Base-by-base conservation (phyloP, 2,888 invertebrate genomes). In the Eupithecia subumbrata region DNA sequence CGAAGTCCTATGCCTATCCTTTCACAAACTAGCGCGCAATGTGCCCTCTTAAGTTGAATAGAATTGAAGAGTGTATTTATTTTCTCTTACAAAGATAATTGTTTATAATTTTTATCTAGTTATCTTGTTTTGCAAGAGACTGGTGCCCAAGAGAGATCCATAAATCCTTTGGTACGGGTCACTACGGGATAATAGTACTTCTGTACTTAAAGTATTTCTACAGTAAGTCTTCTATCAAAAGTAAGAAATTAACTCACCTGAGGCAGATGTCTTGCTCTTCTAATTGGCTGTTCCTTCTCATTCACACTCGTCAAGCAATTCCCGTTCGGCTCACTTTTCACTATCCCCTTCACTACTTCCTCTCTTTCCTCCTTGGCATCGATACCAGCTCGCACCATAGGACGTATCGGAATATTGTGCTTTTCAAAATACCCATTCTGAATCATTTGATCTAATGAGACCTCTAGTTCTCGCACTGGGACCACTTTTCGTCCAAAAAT, bases 361-460 rank as follows among this genome's bases (percentile, higher is more conserved):
- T 67, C 66, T 37, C n/a, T 18, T 85, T 90, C 90, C 83, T 90
- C 90, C 81, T 83, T 84, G 72, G 72, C 83, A 5, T 79, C 89
- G 81, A 81, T 83, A 71, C 77, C 84, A 22, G 80, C 83, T 74
- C 83, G 84, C 76, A 84, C 87, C 79, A 90, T 83, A 48, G 91
- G 90, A 80, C 86, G 85, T 85, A 93, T 94, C 52, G 92, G 94
- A 72, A 94, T 94, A 72, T 94, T 95, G 69, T 94, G 93, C 83
- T 93, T 95, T 83, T 94, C 95, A 74, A 95, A 94, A 83, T 95
- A 95, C 18, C 94, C 95, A 72, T 95, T 95, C 75, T 95, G 94
- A 79, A 94, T 95, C 92, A 95, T 95, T 78, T 95, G 95, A 79
- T 94, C 95, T 56, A 95, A 84, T 0, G 95, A 95, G 0, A 95